Evolutionary conservation across 2,113 vertebrate genomes (phyloP).

Genomic region (Oostethus manadensis): DNA sequence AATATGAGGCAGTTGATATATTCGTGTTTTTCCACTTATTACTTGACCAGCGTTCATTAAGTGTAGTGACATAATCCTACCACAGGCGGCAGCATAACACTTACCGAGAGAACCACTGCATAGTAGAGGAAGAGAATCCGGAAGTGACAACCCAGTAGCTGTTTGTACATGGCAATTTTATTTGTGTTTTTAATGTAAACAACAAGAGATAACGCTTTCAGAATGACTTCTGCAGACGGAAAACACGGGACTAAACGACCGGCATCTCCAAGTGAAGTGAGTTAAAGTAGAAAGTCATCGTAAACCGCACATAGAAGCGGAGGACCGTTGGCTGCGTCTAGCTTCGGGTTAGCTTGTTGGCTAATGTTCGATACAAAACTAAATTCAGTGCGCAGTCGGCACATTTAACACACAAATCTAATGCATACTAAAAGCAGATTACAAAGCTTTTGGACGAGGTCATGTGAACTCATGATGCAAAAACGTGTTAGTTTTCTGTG

Average conservation of each 20-base stretch:
- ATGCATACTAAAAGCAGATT: no score
- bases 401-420: neutral
- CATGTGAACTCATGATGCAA: no score
- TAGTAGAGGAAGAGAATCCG: slow-evolving; percentile 13
- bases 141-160: slow-evolving; percentile 14
- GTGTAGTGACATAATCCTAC: neutral
- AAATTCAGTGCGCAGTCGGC: no score
- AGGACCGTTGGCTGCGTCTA: accelerated
- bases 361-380: neutral
- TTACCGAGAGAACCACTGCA: accelerated
- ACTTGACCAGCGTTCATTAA: neutral
- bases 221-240: slow-evolving; percentile 79
- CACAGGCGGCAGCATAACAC: slow-evolving; percentile 5
- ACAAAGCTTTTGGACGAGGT: no score
- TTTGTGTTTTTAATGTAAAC: neutral
- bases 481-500: no score
- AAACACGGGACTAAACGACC: slow-evolving; percentile 81
- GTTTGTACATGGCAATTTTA: slow-evolving; percentile 14
- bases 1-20: neutral
- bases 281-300: neutral
- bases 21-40: neutral
- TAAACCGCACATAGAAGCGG: accelerated
- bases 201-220: neutral
- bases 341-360: slow-evolving; percentile 19
- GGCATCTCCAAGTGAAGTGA: slow-evolving; percentile 78